These are phyloP conservation scores for Sarcophaga variegata DNA, from an alignment of 2,888 invertebrate species.

Conservation along the genomic window DNA sequence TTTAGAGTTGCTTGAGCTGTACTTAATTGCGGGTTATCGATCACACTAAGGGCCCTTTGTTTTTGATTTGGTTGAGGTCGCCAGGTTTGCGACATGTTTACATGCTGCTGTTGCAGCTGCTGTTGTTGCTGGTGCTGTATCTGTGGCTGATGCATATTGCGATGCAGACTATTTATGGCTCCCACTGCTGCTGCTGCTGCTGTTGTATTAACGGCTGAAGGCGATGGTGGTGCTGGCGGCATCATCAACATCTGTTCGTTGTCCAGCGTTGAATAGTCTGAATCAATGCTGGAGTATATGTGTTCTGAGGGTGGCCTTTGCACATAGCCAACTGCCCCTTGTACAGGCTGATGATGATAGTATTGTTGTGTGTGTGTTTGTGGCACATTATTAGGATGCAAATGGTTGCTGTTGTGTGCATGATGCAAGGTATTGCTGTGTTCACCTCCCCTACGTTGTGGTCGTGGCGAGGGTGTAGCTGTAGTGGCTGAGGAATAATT, in stretches of 20 bases:
- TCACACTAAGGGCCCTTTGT: slow-evolving; percentile 58
- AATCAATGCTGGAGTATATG: slow-evolving; percentile 94
- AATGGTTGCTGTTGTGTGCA: slow-evolving; percentile 70
- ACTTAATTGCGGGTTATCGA: slow-evolving; percentile 63
- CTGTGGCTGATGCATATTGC: slow-evolving; percentile 72
- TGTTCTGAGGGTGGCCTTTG: slow-evolving; percentile 90
- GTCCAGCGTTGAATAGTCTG: slow-evolving; percentile 86
- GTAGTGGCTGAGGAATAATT: slow-evolving; percentile 86
- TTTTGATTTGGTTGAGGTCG: slow-evolving; percentile 81
- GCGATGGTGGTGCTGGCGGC: slow-evolving; percentile 75
- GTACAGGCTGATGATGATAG: slow-evolving; percentile 79
- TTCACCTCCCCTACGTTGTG: slow-evolving; percentile 81
- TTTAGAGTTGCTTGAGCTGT: slow-evolving; percentile 53
- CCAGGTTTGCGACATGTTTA: slow-evolving; percentile 81
- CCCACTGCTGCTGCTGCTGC: slow-evolving; percentile 64
- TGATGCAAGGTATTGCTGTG: slow-evolving; percentile 78
- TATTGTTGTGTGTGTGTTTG: slow-evolving; percentile 65
- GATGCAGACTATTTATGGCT: slow-evolving; percentile 71
- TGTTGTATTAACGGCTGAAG: slow-evolving; percentile 38
- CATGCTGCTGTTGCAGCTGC: slow-evolving; percentile 70
- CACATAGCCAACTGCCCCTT: slow-evolving; percentile 73
- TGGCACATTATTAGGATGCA: slow-evolving; percentile 73
- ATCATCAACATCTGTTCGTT: slow-evolving; percentile 81
- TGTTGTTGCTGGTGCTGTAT: slow-evolving; percentile 69
- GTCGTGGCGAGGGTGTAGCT: slow-evolving; percentile 85